Evolutionary conservation across 1,140 invertebrate genomes (phyloP).

Genomic region (Vanessa tameamea): DNA sequence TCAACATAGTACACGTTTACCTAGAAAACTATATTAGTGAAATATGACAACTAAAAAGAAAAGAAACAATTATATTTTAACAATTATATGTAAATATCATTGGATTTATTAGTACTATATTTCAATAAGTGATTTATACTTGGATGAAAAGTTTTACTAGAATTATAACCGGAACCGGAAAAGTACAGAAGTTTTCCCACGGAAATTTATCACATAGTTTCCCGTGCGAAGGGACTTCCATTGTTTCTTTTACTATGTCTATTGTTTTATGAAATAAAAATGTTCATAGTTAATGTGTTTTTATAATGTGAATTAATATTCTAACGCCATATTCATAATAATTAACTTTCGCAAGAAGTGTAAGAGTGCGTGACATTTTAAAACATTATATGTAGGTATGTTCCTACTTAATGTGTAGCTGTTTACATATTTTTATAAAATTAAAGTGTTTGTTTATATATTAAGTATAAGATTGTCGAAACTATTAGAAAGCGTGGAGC

Average conservation of each 20-base stretch:
- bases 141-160: not conserved
- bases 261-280: slow-evolving; percentile 5
- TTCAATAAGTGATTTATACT: not conserved
- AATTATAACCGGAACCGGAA: slow-evolving; percentile 3
- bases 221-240: slow-evolving; percentile 7
- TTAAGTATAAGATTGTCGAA: too few species aligned
- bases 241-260: slow-evolving; percentile 10
- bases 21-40: too few species aligned
- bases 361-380: not conserved
- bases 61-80: too few species aligned
- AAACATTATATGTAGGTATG: not conserved
- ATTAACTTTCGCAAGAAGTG: slow-evolving; percentile 6
- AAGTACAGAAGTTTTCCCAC: slow-evolving; percentile 11
- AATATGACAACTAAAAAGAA: too few species aligned
- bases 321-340: not conserved
- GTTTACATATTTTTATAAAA: not conserved
- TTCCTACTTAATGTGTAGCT: not conserved
- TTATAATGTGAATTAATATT: slow-evolving; percentile 8
- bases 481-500: too few species aligned
- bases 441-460: too few species aligned
- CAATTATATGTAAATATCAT: not conserved
- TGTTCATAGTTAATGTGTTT: not conserved
- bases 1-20: too few species aligned
- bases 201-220: slow-evolving; percentile 16
- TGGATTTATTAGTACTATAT: not conserved